Percentiles rank a stretch among this genome's conserved stretches.
phyloP scores from a whole-genome alignment of 2,797 vertebrate species.

The Apodemus agrarius region DNA sequence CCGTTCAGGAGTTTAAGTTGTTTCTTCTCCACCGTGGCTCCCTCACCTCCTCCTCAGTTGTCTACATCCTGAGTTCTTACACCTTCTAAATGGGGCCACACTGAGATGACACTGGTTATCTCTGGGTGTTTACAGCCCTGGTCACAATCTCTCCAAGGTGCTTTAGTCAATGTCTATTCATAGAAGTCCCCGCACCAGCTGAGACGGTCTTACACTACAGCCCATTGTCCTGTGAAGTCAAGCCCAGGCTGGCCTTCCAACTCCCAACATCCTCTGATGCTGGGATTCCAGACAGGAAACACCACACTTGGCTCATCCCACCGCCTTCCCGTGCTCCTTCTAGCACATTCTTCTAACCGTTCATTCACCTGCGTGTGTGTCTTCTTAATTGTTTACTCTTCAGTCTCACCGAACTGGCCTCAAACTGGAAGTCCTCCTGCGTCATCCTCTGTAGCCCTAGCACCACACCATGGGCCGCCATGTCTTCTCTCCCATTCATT shows the following conservation, averaged over 20 bases:
- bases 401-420: background rate
- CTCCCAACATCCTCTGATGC: background rate
- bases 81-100: background rate
- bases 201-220: background rate
- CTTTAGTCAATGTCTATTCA: background rate
- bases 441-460: background rate
- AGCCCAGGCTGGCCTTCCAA: background rate
- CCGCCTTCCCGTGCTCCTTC: background rate
- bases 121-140: background rate
- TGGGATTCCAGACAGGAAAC: background rate
- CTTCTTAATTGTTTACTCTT: background rate
- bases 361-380: background rate
- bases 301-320: background rate
- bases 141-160: background rate
- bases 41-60: background rate
- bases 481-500: background rate
- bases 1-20: background rate
- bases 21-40: background rate
- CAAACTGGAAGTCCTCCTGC: background rate
- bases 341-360: background rate
- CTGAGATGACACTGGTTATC: background rate
- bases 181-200: background rate
- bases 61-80: background rate
- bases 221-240: background rate
- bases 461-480: background rate